phyloP scores from a whole-genome alignment of 35 echinoderm and acorn worm genomes.

The Heliocidaris tuberculata region DNA sequence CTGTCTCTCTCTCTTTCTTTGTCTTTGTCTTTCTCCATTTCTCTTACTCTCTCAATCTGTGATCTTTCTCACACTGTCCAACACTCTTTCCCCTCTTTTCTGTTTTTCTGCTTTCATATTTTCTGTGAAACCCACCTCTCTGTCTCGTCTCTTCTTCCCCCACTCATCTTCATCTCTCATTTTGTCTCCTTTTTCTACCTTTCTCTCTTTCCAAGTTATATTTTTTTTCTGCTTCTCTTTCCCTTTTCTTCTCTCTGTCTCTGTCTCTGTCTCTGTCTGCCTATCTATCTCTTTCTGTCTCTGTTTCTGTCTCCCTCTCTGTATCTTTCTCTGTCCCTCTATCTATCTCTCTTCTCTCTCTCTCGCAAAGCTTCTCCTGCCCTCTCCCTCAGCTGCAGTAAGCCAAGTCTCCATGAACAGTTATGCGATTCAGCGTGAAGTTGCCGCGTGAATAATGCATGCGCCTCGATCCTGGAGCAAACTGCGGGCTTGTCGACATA shows the following conservation, averaged over 20 bases:
- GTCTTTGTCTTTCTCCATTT: too few species aligned
- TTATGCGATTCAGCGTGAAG: constrained; percentile 41
- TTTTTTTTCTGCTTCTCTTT: too few species aligned
- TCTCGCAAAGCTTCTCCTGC: background rate
- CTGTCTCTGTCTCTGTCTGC: background rate
- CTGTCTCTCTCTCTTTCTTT: too few species aligned
- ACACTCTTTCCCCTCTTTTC: too few species aligned
- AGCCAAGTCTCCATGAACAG: constrained; percentile 23
- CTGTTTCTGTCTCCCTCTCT: background rate
- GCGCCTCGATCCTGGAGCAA: background rate
- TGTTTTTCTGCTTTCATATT: too few species aligned
- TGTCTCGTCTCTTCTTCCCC: background rate
- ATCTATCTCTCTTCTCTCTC: background rate
- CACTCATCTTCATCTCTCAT: background rate
- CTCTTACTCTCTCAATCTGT: too few species aligned
- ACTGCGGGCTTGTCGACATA: constrained; percentile 36
- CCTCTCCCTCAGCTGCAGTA: background rate
- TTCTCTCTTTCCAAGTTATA: background rate
- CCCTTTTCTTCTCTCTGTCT: background rate
- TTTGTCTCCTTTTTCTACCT: background rate
- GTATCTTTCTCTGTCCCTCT: background rate
- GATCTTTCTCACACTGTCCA: too few species aligned
- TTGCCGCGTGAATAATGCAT: constrained; percentile 28
- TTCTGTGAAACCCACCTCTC: too few species aligned
- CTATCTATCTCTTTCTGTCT: background rate